Percentiles rank a stretch among this genome's conserved stretches.
Conservation (phyloP, 2,797 vertebrate species). For the Vipera latastei region DNA sequence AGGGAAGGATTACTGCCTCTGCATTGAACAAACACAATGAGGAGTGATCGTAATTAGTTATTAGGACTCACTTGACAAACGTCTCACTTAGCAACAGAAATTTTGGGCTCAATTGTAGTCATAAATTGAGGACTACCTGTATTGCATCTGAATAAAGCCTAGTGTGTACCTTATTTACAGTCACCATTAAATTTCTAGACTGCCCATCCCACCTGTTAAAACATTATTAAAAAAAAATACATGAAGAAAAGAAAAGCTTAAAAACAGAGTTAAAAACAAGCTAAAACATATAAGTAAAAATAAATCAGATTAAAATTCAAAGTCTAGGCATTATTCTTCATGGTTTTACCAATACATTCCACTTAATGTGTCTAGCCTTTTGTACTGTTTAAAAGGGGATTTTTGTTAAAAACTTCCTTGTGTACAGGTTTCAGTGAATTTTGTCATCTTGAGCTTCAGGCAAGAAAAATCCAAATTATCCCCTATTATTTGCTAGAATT, state of each 20-base stretch:
- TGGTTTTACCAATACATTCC: not conserved
- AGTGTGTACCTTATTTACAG: not conserved
- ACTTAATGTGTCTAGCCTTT: not conserved
- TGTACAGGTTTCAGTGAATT: not conserved
- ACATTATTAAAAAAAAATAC: not conserved
- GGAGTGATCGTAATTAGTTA: not conserved
- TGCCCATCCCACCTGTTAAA: not conserved
- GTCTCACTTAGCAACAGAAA: not conserved
- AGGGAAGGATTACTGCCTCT: not conserved
- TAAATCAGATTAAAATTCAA: not conserved
- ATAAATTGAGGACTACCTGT: not conserved
- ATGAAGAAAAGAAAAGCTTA: not conserved
- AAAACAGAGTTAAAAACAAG: not conserved
- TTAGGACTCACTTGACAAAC: not conserved
- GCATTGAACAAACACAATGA: not conserved
- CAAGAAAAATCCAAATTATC: not conserved
- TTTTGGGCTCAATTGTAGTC: not conserved
- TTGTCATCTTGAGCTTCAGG: not conserved
- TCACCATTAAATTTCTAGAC: not conserved
- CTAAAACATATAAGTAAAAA: not conserved
- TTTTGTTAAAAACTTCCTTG: not conserved
- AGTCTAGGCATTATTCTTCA: not conserved
- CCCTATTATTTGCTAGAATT: not conserved
- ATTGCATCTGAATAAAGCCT: not conserved
- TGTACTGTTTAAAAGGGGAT: not conserved